Evolutionary conservation across 2,797 vertebrate species (phyloP), one percentile per base, ranked within the genome.

Genomic region (Rallus crepitans): DNA sequence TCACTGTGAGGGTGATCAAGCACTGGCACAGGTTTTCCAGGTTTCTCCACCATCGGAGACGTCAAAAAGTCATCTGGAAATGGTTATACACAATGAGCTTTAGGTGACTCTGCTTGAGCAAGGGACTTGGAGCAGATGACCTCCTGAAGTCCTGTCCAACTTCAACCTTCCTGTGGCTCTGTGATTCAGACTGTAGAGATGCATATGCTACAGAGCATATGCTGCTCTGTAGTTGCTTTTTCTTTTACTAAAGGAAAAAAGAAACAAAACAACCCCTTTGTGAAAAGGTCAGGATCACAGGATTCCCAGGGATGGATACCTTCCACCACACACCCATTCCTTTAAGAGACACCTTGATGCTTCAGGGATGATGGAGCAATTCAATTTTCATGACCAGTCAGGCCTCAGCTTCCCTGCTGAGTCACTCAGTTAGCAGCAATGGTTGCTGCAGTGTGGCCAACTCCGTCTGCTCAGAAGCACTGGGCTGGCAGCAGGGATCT

Each of bases 311-410:
- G 25, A 7, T 1, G 2, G n/a, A 79, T 16, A 57, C 31, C 13
- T 79, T 66, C 28, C 20, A 53, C 12, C 23, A 14, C 12, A 60
- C 4, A 45, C 3, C 7, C 0, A 1, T 47, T 28, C 14, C 57
- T 90, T 55, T 57, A 66, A 90, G 45, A 52, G 33, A 75, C 25
- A 35, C 2, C 15, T 82, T 33, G 15, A 3, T 2, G 3, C 53
- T 90, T 88, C 71, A 91, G 48, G 53, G 39, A 40, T 40, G 68
- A 78, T 40, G 53, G 28, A 86, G 24, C 59, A 94, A 78, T 83
- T 86, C 40, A 16, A 8, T 95, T 82, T 91, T 30, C 52, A 48
- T 33, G 68, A 33, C 24, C 76, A 82, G 56, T 24, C 68, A 80
- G 68, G 52, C 59, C 47, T 50, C 21, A 25, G 71, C 12, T 79